Conservation (phyloP, 2,113 vertebrate species). For the Trematocara variabile region DNA sequence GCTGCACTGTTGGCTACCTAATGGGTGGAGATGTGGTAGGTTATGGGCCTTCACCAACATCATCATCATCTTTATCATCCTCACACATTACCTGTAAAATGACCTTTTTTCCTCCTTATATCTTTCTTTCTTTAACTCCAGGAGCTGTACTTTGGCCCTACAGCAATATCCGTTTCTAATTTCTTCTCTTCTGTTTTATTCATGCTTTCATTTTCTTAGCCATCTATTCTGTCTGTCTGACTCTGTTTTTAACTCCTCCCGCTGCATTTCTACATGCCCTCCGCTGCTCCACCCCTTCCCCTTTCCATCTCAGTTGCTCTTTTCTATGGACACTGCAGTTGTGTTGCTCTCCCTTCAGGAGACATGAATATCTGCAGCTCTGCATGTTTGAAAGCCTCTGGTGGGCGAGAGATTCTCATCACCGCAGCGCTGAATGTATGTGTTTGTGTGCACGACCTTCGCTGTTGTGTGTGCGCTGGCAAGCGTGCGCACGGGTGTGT, state of each 20-base stretch:
- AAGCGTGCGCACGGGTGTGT: not conserved
- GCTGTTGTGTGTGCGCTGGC: not conserved
- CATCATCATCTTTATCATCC: constrained; percentile 19
- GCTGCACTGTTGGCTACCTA: constrained; percentile 24
- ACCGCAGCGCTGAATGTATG: constrained; percentile 9
- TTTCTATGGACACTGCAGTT: constrained; percentile 49
- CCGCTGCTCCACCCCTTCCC: not conserved
- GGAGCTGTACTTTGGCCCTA: constrained; percentile 14
- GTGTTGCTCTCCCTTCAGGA: constrained; percentile 51
- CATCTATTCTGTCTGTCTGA: constrained; percentile 31
- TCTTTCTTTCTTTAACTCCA: not conserved
- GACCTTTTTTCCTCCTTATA: not conserved
- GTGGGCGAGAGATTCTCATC: constrained; percentile 57
- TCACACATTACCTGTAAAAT: constrained; percentile 5
- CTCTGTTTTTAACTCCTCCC: not conserved
- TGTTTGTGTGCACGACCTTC: not conserved
- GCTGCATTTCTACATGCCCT: constrained; percentile 32
- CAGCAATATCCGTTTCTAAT: constrained; percentile 50
- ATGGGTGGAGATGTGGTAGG: constrained; percentile 46
- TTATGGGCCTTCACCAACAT: constrained; percentile 16
- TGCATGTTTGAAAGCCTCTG: constrained; percentile 62
- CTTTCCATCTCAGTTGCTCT: constrained; percentile 16
- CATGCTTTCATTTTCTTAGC: constrained; percentile 62
- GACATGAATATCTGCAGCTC: constrained; percentile 59
- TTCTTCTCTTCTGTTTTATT: constrained; percentile 67